These are phyloP conservation scores for Syrrhaptes paradoxus DNA, from an alignment of 2,113 vertebrate genomes.

Conservation along the genomic window DNA sequence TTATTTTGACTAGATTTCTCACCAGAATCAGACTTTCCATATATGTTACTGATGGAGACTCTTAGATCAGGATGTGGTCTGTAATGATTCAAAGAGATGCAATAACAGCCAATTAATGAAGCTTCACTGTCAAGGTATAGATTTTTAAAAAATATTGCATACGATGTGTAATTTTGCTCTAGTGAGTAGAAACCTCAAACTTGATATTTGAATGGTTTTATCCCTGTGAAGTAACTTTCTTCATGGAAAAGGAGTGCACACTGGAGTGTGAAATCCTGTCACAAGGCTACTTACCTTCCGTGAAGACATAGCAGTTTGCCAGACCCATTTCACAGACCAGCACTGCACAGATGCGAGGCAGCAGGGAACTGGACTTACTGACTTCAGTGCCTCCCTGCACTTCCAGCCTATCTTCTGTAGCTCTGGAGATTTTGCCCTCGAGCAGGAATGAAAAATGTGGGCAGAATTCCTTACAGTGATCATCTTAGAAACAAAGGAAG, in stretches of 20 bases:
- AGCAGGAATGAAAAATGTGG: not conserved
- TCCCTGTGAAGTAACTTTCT: not conserved
- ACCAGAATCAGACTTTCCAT: not conserved
- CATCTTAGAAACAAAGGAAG: conserved; percentile 13
- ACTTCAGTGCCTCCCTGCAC: not conserved
- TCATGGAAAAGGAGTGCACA: not conserved
- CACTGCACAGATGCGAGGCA: not conserved
- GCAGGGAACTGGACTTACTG: not conserved
- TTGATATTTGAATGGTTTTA: not conserved
- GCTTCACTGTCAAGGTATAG: not conserved
- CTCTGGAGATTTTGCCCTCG: not conserved
- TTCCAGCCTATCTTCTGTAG: not conserved
- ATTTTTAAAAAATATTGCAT: not conserved
- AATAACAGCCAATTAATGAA: not conserved
- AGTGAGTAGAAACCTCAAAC: not conserved
- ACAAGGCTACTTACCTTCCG: not conserved
- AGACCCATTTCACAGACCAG: not conserved
- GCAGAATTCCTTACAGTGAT: not conserved
- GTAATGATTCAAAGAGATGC: not conserved
- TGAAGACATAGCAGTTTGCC: not conserved
- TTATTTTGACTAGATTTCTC: not conserved
- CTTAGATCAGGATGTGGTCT: not conserved
- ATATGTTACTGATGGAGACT: not conserved
- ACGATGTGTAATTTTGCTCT: not conserved
- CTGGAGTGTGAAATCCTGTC: not conserved